Evolutionary conservation across 2,113 vertebrate genomes (phyloP), one percentile per base, ranked within the genome.

Genomic region (Lepus americanus): DNA sequence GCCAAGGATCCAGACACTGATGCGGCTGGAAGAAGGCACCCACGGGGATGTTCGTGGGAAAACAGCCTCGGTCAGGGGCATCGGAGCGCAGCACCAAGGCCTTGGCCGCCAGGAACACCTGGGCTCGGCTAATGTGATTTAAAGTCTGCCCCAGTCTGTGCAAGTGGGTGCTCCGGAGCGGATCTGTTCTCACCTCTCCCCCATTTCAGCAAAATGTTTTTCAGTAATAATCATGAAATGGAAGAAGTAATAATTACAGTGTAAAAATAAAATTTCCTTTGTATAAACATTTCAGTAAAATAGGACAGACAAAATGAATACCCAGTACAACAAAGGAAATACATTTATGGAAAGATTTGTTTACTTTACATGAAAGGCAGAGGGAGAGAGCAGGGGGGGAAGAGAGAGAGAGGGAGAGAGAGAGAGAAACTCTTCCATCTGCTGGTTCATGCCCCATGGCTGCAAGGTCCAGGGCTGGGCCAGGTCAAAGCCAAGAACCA

Each of bases 271-370:
- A 16, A 51, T 85, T 72, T 67, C 14, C 64, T 92, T 87, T 90
- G 53, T 88, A 59, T 67, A 64, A 82, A 55, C 22, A 36, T 87
- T n/a, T 76, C 13, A 69, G 29, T 31, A 44, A 92, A 78, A 69
- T 3, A 29, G 59, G 74, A 93, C 92, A 61, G 81, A 22, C 79
- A 81, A 91, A 91, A 80, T 59, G 61, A 82, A 84, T 36, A 44
- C 2, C 29, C 49, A 92, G n/a, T 20, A 59, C 55, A 86, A 72
- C 12, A 82, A 89, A 90, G 11, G 55, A 59, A 59, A 59, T 17
- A 59, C 12, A 17, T 59, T 16, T 59, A 13, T 59, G 12, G 17
- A 59, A 59, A 59, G 55, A 59, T 59, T 13, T 59, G 17, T 17
- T 44, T 44, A 7, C 6, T 44, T 7, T 44, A 44, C 44, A 4